Conservation (phyloP, 2,113 vertebrate genomes). For the Protobothrops flavoviridis region DNA sequence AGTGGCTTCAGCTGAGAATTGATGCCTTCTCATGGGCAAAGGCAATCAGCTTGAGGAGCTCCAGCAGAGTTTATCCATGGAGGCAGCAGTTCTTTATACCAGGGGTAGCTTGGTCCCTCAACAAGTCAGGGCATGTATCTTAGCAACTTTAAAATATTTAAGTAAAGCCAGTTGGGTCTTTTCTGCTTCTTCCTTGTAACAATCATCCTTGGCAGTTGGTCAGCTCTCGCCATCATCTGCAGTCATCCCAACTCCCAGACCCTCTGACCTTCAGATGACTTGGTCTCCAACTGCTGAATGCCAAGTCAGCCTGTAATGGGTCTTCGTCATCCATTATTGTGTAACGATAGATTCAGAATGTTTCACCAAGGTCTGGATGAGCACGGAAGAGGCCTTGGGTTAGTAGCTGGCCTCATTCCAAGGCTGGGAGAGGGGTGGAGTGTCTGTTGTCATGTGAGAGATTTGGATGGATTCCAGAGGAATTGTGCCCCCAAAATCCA, state of each 20-base stretch:
- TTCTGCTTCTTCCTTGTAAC: background rate
- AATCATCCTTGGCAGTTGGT: background rate
- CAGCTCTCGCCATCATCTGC: background rate
- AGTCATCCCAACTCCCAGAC: background rate
- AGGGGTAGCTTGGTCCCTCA: background rate
- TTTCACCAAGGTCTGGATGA: background rate
- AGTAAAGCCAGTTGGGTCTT: background rate
- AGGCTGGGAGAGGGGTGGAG: background rate
- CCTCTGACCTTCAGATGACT: background rate
- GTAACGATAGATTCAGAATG: background rate
- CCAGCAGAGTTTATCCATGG: background rate
- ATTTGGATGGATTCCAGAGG: background rate
- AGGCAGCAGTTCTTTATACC: background rate
- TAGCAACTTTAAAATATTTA: background rate
- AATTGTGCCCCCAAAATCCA: background rate
- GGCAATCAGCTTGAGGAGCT: background rate
- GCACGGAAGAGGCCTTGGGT: background rate
- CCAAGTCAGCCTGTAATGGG: background rate
- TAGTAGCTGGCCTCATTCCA: background rate
- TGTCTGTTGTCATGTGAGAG: background rate
- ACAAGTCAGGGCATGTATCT: background rate
- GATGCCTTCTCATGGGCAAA: fast-evolving
- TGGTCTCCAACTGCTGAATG: background rate
- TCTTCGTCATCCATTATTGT: background rate
- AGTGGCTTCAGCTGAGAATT: conserved; percentile 41